These are phyloP conservation scores for Drusus annulatus DNA, from an alignment of 1,140 invertebrate species.

Conservation along the genomic window DNA sequence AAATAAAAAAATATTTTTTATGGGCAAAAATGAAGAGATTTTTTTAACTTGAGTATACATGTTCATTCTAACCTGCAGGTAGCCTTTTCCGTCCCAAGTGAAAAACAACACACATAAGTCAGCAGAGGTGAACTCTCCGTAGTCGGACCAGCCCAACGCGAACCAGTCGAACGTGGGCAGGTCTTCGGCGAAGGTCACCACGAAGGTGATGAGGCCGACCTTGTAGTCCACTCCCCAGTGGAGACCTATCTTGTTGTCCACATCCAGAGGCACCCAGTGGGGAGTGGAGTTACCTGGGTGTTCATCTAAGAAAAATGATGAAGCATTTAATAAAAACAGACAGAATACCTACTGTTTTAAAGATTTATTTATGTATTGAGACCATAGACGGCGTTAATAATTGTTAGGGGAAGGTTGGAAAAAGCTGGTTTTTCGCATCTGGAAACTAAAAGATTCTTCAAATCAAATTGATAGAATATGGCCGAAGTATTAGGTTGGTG, in stretches of 20 bases:
- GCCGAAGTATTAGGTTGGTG: too few relatives aligned
- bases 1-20: too few relatives aligned
- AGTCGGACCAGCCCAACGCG: conserved; percentile 93
- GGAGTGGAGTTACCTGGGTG: too few relatives aligned
- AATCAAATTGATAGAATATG: too few relatives aligned
- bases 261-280: conserved; percentile 30
- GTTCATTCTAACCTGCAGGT: conserved; percentile 81
- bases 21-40: too few relatives aligned
- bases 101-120: conserved; percentile 91
- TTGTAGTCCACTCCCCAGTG: conserved; percentile 46
- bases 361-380: too few relatives aligned
- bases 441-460: too few relatives aligned
- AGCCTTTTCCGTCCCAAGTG: conserved; percentile 75
- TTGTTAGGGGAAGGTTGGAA: too few relatives aligned
- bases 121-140: conserved; percentile 82
- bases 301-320: neutral
- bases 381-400: too few relatives aligned
- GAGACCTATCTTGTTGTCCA: conserved; percentile 23
- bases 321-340: neutral
- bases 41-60: too few relatives aligned
- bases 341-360: too few relatives aligned
- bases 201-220: conserved; percentile 16
- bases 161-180: conserved; percentile 82
- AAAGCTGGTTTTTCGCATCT: too few relatives aligned
- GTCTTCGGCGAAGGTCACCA: conserved; percentile 71